Conservation (phyloP, 1,140 invertebrate genomes). For the Papilio aristodemus region DNA sequence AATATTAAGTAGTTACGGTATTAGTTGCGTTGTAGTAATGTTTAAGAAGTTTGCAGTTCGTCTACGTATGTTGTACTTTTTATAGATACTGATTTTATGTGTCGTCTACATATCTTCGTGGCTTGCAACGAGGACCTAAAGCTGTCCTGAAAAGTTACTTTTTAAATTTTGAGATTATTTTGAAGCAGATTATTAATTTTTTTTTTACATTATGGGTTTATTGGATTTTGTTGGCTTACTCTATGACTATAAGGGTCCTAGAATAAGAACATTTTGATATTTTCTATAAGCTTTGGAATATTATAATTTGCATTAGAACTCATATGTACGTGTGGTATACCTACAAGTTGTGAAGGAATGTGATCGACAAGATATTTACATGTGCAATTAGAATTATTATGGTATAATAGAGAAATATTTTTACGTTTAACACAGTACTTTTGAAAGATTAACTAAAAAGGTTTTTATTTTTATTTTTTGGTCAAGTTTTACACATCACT, state of each 20-base stretch:
- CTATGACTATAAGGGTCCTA: too few relatives aligned
- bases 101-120: background rate
- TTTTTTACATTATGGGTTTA: background rate
- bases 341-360: constrained; percentile 20
- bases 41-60: background rate
- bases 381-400: constrained; percentile 14
- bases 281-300: background rate
- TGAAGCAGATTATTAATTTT: background rate
- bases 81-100: background rate
- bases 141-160: background rate
- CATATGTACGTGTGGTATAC: background rate
- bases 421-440: constrained; percentile 24
- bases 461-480: constrained; percentile 29
- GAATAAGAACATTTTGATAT: too few relatives aligned
- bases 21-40: constrained; percentile 37
- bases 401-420: constrained; percentile 17
- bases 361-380: constrained; percentile 17
- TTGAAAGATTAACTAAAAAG: constrained; percentile 4
- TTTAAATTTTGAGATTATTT: constrained; percentile 6
- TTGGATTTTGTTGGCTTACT: background rate
- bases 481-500: constrained; percentile 28
- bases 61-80: constrained; percentile 7
- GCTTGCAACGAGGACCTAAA: too few relatives aligned
- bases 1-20: constrained; percentile 35
- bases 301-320: constrained; percentile 3